phyloP scores from a whole-genome alignment of 2,113 vertebrate species.

The Myotis brandtii region DNA sequence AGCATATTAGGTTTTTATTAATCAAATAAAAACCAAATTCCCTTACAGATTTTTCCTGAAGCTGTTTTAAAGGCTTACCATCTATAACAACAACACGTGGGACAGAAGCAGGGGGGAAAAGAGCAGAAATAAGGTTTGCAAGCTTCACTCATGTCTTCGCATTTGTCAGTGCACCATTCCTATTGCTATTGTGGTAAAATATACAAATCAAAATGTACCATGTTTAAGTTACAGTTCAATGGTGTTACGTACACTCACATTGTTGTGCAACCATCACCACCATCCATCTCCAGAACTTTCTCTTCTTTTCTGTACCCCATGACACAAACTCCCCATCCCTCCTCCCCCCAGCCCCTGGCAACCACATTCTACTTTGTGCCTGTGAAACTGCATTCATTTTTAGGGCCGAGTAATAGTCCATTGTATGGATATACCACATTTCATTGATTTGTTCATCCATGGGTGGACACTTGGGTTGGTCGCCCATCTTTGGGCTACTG shows the following conservation, averaged over 20 bases:
- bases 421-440: fast-evolving
- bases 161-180: neutral
- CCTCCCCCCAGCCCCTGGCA: neutral
- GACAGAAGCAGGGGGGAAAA: neutral
- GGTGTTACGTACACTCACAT: fast-evolving
- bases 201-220: neutral
- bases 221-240: neutral
- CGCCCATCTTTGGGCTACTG: neutral
- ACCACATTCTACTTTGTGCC: neutral
- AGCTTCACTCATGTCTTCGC: fast-evolving
- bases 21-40: neutral
- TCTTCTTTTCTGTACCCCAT: neutral
- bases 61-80: neutral
- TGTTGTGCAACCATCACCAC: neutral
- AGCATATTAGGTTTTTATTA: too few species aligned
- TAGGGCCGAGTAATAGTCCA: neutral
- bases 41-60: neutral
- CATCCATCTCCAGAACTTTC: neutral
- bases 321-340: too few species aligned
- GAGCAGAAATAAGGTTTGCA: neutral
- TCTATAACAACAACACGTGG: neutral
- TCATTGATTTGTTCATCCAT: neutral
- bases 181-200: neutral
- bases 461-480: neutral
- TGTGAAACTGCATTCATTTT: neutral